Conservation (phyloP, 2,797 vertebrate species). For the Selene dorsalis region DNA sequence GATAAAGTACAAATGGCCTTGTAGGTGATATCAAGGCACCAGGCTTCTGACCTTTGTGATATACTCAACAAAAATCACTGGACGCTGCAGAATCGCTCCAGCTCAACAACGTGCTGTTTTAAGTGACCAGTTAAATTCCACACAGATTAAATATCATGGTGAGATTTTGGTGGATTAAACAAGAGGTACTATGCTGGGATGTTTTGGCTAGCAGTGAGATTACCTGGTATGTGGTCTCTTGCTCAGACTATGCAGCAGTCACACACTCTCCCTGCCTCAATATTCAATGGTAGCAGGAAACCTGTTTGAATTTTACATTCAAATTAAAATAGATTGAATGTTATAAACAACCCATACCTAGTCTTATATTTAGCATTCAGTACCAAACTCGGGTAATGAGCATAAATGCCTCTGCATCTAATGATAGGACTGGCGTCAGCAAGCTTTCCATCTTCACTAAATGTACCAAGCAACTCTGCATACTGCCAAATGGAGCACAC, state of each 20-base stretch:
- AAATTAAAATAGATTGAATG: background rate
- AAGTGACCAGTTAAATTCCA: slow-evolving; percentile 65
- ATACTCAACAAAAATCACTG: slow-evolving; percentile 59
- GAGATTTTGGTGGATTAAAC: slow-evolving; percentile 75
- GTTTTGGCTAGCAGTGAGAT: slow-evolving; percentile 82
- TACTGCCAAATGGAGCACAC: slow-evolving; percentile 59
- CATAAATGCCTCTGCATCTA: slow-evolving; percentile 27
- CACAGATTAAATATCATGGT: slow-evolving; percentile 72
- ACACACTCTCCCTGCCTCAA: slow-evolving; percentile 26
- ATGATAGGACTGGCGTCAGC: slow-evolving; percentile 52
- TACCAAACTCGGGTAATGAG: background rate
- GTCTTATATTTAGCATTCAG: slow-evolving; percentile 1
- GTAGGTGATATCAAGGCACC: slow-evolving; percentile 76
- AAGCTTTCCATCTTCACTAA: slow-evolving; percentile 29
- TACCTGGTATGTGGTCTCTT: slow-evolving; percentile 73
- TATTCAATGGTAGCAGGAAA: background rate
- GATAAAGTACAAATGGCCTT: slow-evolving; percentile 71
- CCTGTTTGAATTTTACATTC: background rate
- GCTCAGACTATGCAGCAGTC: slow-evolving; percentile 6
- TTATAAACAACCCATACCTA: background rate
- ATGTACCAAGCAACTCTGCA: slow-evolving; percentile 24
- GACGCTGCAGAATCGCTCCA: slow-evolving; percentile 35
- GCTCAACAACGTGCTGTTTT: slow-evolving; percentile 54
- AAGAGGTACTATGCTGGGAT: slow-evolving; percentile 60
- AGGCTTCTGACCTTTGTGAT: slow-evolving; percentile 75